Percentiles rank a stretch among this genome's conserved stretches.
phyloP scores from a whole-genome alignment of 2,113 vertebrate genomes.

The Xenus cinereus region DNA sequence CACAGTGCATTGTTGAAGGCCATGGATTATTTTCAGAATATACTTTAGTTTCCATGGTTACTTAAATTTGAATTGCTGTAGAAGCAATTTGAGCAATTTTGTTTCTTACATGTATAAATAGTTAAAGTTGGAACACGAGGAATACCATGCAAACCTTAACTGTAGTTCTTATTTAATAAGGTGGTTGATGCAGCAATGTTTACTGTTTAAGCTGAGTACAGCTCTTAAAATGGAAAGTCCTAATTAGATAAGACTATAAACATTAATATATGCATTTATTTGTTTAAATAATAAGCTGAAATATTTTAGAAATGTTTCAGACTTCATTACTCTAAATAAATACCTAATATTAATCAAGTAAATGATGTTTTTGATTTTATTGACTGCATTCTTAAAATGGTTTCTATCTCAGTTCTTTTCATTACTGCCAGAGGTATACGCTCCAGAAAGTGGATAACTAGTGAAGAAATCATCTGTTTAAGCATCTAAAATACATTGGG shows the following conservation, averaged over 20 bases:
- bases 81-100: conserved; percentile 45
- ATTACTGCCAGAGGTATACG: background rate
- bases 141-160: background rate
- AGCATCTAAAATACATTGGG: background rate
- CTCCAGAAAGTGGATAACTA: background rate
- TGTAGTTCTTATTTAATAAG: background rate
- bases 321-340: background rate
- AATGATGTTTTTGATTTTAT: background rate
- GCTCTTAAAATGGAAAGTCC: background rate
- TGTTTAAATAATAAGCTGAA: background rate
- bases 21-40: conserved; percentile 51
- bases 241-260: background rate
- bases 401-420: background rate
- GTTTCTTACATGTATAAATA: conserved; percentile 13
- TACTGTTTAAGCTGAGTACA: background rate
- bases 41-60: conserved; percentile 58
- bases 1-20: conserved; percentile 1
- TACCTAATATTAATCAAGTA: background rate
- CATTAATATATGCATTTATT: background rate
- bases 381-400: background rate
- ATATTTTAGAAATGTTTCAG: background rate
- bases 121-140: conserved; percentile 5
- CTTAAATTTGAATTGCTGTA: conserved; percentile 35
- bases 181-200: background rate
- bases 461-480: background rate